A percentile compares a stretch with the other conserved stretches of the same genome.
phyloP scores from a whole-genome alignment of 2,113 vertebrate species.

The Nothoprocta perdicaria region DNA sequence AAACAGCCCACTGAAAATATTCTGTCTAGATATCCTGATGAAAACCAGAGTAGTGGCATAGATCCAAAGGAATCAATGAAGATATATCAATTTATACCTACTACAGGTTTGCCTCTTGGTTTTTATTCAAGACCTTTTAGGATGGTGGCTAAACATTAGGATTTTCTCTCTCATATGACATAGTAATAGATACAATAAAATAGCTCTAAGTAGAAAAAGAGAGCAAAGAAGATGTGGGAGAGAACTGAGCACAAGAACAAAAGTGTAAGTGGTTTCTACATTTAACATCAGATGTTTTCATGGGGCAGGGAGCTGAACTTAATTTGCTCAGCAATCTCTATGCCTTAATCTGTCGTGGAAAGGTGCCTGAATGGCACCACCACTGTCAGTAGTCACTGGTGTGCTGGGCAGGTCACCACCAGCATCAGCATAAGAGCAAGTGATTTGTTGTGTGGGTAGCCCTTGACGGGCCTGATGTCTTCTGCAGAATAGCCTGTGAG shows the following conservation, averaged over 20 bases:
- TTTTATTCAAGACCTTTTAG: background rate
- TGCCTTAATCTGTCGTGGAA: background rate
- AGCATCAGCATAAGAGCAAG: background rate
- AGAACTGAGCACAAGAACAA: background rate
- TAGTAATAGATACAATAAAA: background rate
- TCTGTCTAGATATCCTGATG: background rate
- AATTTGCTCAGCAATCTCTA: background rate
- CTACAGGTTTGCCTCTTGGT: conserved; percentile 34
- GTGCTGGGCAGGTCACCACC: background rate
- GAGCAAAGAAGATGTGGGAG: background rate
- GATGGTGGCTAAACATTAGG: background rate
- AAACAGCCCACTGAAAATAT: conserved; percentile 16
- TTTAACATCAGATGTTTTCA: background rate
- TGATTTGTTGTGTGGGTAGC: background rate
- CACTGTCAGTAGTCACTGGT: background rate
- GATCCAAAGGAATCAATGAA: conserved; percentile 34
- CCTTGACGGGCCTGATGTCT: background rate
- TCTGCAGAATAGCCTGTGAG: background rate
- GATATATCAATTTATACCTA: conserved; percentile 40
- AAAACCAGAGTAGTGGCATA: conserved; percentile 43
- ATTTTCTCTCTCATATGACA: background rate
- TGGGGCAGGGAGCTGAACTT: background rate
- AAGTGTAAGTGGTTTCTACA: background rate
- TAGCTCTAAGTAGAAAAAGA: background rate
- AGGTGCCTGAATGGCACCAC: background rate